A percentile compares a stretch with the other conserved stretches of the same genome.
Evolutionary conservation across 1,140 invertebrate species (phyloP).

Genomic region (Drosophila hydei): DNA sequence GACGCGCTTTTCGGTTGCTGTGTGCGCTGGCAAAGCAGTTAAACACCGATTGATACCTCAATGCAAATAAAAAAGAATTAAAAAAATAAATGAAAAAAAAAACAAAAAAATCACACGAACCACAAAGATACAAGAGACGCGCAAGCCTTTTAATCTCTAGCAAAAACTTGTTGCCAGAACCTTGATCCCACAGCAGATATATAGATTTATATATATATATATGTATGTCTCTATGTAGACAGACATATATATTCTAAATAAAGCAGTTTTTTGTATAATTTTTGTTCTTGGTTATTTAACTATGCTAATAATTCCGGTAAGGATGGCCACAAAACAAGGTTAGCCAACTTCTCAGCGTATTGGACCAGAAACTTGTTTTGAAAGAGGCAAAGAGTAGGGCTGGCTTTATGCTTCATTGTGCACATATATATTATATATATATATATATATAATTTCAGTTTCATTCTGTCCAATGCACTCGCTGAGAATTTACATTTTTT

Average conservation of each 20-base stretch:
- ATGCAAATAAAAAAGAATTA: slow-evolving; percentile 24
- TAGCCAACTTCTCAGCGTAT: slow-evolving; percentile 14
- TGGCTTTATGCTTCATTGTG: too few relatives aligned
- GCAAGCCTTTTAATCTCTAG: slow-evolving; percentile 21
- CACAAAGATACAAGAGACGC: slow-evolving; percentile 23
- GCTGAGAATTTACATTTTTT: too few relatives aligned
- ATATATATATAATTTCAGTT: too few relatives aligned
- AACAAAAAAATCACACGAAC: slow-evolving; percentile 8
- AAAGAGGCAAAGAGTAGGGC: too few relatives aligned
- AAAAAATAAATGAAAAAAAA: slow-evolving; percentile 31
- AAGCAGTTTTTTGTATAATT: slow-evolving; percentile 67
- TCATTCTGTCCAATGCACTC: too few relatives aligned
- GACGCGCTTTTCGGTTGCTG: neutral
- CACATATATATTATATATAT: too few relatives aligned
- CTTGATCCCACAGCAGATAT: slow-evolving; percentile 54
- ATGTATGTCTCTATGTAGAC: neutral
- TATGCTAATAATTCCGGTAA: slow-evolving; percentile 78
- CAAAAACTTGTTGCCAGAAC: slow-evolving; percentile 64
- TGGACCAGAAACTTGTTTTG: slow-evolving; percentile 38
- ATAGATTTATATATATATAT: neutral
- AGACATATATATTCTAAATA: slow-evolving; percentile 15
- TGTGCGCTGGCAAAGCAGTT: too few relatives aligned
- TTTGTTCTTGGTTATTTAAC: slow-evolving; percentile 59
- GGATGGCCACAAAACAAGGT: slow-evolving; percentile 50
- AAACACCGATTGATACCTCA: slow-evolving; percentile 31